Percentiles rank a stretch among this genome's conserved stretches.
These are phyloP conservation scores for Leptonema lineaticorne DNA, from an alignment of 1,140 invertebrate species.

Conservation along the genomic window DNA sequence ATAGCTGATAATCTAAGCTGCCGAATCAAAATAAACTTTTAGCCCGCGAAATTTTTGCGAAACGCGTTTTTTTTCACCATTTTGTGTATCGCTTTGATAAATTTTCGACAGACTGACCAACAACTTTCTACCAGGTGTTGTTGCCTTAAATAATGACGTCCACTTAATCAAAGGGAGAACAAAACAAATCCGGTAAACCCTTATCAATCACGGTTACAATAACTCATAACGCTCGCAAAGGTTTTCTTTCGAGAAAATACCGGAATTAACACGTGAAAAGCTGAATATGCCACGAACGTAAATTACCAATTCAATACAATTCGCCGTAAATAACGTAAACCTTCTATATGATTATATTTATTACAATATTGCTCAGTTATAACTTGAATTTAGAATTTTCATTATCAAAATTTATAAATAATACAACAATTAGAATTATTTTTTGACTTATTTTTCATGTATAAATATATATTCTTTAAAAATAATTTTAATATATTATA, in stretches of 20 bases:
- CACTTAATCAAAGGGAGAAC: conserved; percentile 5
- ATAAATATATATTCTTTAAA: too few relatives aligned
- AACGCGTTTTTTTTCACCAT: too few relatives aligned
- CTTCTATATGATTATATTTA: too few relatives aligned
- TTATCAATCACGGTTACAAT: conserved; percentile 9
- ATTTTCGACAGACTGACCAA: background rate
- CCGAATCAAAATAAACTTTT: too few relatives aligned
- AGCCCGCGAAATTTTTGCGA: too few relatives aligned
- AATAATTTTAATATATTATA: too few relatives aligned
- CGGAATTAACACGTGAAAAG: background rate
- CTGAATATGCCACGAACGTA: background rate
- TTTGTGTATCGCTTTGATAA: background rate
- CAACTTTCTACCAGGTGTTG: background rate
- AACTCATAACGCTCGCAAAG: background rate
- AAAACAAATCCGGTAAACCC: conserved; percentile 6
- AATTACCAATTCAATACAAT: background rate
- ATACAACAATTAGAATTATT: too few relatives aligned
- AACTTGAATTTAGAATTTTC: too few relatives aligned
- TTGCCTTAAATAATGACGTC: background rate
- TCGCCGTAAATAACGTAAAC: background rate
- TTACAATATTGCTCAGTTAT: too few relatives aligned
- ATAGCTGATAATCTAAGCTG: too few relatives aligned
- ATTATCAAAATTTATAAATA: too few relatives aligned
- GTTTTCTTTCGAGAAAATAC: background rate
- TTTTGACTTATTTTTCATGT: too few relatives aligned